Conservation (phyloP, 2,888 invertebrate species). For the Suillia variegata region DNA sequence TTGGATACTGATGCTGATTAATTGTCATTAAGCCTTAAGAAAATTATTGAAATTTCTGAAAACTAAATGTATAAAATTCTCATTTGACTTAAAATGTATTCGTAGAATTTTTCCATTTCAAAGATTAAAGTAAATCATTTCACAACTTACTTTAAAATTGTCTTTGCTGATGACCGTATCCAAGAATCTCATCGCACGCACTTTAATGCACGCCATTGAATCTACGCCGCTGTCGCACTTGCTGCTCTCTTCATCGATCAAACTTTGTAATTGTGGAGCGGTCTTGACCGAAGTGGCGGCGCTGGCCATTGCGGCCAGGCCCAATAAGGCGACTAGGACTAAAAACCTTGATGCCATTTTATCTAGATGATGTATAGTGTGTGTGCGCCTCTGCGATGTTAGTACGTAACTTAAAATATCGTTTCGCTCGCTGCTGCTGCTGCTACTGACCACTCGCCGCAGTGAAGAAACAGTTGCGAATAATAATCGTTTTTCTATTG, state of each 20-base stretch:
- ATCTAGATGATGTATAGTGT: slow-evolving; percentile 3
- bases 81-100: no score
- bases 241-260: slow-evolving; percentile 77
- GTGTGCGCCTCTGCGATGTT: neutral
- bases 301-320: slow-evolving; percentile 68
- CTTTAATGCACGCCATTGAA: slow-evolving; percentile 81
- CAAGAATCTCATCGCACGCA: slow-evolving; percentile 78
- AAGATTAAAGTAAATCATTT: no score
- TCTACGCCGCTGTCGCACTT: slow-evolving; percentile 78
- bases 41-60: no score
- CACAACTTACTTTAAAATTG: slow-evolving; percentile 70
- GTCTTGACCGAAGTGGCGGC: slow-evolving; percentile 58
- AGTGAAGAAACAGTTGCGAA: slow-evolving; percentile 57
- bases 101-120: no score
- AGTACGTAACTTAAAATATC: slow-evolving; percentile 5
- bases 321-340: slow-evolving; percentile 64
- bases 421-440: neutral
- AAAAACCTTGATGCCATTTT: slow-evolving; percentile 44
- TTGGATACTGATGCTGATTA: neutral
- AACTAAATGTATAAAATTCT: no score
- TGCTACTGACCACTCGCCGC: slow-evolving; percentile 51
- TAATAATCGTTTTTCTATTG: slow-evolving; percentile 62
- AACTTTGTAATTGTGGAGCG: slow-evolving; percentile 68
- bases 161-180: slow-evolving; percentile 81
- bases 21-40: no score